Conservation (phyloP, 2,888 invertebrate genomes). For the Chymomyza amoena region DNA sequence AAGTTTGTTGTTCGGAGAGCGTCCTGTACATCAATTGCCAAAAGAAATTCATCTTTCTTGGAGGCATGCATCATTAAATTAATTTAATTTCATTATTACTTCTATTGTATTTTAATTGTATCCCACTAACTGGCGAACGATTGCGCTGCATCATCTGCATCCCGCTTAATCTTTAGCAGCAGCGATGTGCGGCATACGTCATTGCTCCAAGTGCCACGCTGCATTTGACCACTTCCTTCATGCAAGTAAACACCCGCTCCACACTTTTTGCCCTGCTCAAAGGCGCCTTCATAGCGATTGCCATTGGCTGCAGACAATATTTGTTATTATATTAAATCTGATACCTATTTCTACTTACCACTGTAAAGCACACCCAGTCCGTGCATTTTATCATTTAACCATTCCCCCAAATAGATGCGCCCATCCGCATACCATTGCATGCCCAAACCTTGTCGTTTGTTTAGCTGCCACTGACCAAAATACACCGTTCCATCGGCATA, state of each 20-base stretch:
- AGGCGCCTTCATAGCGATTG: slow-evolving; percentile 76
- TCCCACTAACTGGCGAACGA: background rate
- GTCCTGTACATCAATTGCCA: no score
- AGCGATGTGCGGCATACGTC: slow-evolving; percentile 69
- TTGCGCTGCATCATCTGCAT: background rate
- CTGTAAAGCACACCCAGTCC: slow-evolving; percentile 73
- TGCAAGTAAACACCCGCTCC: slow-evolving; percentile 76
- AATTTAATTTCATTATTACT: no score
- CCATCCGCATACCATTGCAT: slow-evolving; percentile 76
- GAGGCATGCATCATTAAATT: no score
- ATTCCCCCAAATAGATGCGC: slow-evolving; percentile 75
- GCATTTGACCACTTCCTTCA: slow-evolving; percentile 58
- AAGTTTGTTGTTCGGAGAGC: background rate
- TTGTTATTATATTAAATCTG: background rate
- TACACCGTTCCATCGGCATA: slow-evolving; percentile 68
- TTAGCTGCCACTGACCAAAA: slow-evolving; percentile 72
- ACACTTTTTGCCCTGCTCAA: slow-evolving; percentile 71
- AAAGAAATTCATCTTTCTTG: no score
- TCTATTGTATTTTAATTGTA: background rate
- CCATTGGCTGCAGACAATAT: slow-evolving; percentile 63
- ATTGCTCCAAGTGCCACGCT: slow-evolving; percentile 74
- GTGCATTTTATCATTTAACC: slow-evolving; percentile 71
- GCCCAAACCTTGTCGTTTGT: slow-evolving; percentile 71
- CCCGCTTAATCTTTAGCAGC: slow-evolving; percentile 29
- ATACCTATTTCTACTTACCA: slow-evolving; percentile 40